Evolutionary conservation across 2,888 invertebrate species (phyloP), one percentile per base, ranked within the genome.

Genomic region (Vanessa cardui): DNA sequence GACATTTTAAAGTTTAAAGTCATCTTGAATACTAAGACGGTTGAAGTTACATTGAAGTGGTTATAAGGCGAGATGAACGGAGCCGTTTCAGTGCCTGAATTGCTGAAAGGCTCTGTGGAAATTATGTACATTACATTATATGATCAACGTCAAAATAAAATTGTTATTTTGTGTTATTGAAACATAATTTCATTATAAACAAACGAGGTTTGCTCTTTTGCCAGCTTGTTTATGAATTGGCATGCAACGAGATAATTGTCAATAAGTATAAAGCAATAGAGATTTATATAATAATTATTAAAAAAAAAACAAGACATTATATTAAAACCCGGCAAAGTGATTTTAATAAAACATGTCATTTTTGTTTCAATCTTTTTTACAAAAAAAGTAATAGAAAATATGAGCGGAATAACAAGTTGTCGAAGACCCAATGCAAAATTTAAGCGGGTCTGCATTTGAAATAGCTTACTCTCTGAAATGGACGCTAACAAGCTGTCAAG

Each of bases 401-500:
- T n/a, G 62, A 33, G 16, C 18, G 8, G 4, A 26, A n/a, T 49
- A 64, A 65, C 45, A 50, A 54, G 49, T 62, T 79, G 77, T 76
- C 18, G 18, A 77, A 76, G 76, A 77, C 78, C 76, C 77, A 74
- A 78, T 79, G 76, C 39, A 39, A 39, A 39, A 39, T 39, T 39
- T 76, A 76, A 82, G 79, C 76, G 76, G 39, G 76, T 76, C 81
- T 84, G 85, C 79, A 80, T 79, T 82, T 84, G 85, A 87, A 84
- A 82, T 80, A 80, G 78, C 80, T 80, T 78, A 79, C 83, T 81
- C 76, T 76, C 75, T 76, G 79, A 72, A 77, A 79, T 71, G 70
- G 80, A 82, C 82, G 80, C 80, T 85, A 86, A 86, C 87, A 84
- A 83, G 80, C 81, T 84, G 83, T 82, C 85, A 81, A 72, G 73